phyloP scores from a whole-genome alignment of 2,113 vertebrate species.

The Callocephalon fimbriatum region DNA sequence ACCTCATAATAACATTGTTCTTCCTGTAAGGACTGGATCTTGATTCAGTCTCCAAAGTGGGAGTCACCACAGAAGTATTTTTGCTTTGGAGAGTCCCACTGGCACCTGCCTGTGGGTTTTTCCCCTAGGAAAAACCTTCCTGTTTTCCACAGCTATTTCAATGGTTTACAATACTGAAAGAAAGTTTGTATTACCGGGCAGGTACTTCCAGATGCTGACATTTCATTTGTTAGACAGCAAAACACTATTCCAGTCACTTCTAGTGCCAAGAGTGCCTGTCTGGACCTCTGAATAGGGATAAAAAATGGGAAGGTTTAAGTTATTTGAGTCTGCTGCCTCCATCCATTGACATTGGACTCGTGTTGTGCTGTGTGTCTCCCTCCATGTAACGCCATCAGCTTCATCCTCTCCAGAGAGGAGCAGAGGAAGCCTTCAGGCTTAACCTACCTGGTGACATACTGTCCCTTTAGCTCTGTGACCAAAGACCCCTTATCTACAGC shows the following conservation, averaged over 20 bases:
- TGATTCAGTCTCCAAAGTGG: neutral
- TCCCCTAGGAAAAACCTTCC: neutral
- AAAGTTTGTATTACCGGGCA: neutral
- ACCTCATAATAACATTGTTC: neutral
- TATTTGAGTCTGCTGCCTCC: neutral
- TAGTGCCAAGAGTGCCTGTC: neutral
- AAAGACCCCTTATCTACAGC: neutral
- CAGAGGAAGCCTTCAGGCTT: neutral
- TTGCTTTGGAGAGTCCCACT: neutral
- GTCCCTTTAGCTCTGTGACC: neutral
- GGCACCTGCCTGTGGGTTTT: neutral
- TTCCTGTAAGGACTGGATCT: neutral
- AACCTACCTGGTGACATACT: neutral
- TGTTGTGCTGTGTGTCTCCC: fast-evolving
- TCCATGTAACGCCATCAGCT: neutral
- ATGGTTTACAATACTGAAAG: neutral
- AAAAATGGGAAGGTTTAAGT: neutral
- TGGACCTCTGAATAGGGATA: neutral
- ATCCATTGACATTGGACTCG: neutral
- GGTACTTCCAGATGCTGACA: neutral
- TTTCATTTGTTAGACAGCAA: neutral
- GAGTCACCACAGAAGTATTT: neutral
- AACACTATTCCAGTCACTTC: neutral
- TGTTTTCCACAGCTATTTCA: neutral
- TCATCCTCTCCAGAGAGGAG: neutral